Conservation (phyloP, 2,113 vertebrate genomes). For the Barbus barbus region DNA sequence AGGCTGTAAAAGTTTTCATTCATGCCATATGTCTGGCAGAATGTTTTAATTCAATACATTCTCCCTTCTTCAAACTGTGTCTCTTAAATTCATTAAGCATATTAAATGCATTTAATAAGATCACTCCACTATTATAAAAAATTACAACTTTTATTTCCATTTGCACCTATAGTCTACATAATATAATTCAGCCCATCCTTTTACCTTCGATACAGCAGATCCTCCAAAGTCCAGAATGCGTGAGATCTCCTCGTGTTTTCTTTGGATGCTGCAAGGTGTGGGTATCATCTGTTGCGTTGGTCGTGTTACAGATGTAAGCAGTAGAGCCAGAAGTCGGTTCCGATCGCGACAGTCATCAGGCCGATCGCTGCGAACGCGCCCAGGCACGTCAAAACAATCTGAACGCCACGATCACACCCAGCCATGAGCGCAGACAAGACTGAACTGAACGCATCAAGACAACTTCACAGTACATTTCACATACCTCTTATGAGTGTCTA, state of each 20-base stretch:
- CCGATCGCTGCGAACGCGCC: conserved; percentile 93
- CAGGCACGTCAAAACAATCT: conserved; percentile 87
- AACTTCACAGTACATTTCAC: conserved; percentile 11
- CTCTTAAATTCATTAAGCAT: neutral
- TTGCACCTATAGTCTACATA: no score
- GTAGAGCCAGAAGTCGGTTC: conserved; percentile 97
- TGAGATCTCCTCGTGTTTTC: conserved; percentile 82
- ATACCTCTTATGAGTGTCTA: neutral
- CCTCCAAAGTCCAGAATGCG: conserved; percentile 94
- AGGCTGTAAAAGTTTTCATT: no score
- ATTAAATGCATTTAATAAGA: neutral
- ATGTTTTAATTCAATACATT: neutral
- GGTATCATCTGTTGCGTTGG: conserved; percentile 80
- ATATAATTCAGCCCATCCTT: neutral
- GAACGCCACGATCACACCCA: conserved; percentile 92
- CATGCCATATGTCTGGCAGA: neutral
- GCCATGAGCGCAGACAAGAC: conserved; percentile 77
- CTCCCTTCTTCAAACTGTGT: neutral
- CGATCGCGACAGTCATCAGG: conserved; percentile 95
- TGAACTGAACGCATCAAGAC: neutral
- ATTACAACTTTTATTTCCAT: neutral
- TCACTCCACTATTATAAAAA: neutral
- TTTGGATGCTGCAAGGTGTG: conserved; percentile 77
- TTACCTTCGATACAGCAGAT: conserved; percentile 95
- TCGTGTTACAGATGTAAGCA: conserved; percentile 92